Conservation (phyloP, 2,888 invertebrate species). For the Hecatera dysodea region DNA sequence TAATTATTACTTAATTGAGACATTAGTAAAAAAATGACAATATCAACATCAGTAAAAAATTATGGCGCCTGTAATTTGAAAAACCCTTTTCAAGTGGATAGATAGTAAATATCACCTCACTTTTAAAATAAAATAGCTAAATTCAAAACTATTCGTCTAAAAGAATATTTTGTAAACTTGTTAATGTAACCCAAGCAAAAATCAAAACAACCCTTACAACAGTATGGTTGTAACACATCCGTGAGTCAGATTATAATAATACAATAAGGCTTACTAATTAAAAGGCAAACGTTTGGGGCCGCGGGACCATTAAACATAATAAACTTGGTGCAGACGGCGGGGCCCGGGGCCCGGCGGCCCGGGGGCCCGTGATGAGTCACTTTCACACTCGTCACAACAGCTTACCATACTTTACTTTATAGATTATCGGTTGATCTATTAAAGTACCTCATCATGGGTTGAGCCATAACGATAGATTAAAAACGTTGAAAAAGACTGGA, state of each 20-base stretch:
- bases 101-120: not conserved
- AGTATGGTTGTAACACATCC: slow-evolving; percentile 31
- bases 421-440: slow-evolving; percentile 37
- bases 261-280: slow-evolving; percentile 62
- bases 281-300: slow-evolving; percentile 57
- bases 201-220: slow-evolving; percentile 10
- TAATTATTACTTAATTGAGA: too few species aligned
- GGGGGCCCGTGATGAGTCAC: slow-evolving; percentile 59
- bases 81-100: too few species aligned
- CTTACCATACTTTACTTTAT: slow-evolving; percentile 51
- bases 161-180: not conserved
- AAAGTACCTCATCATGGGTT: slow-evolving; percentile 1
- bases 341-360: slow-evolving; percentile 50
- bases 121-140: too few species aligned
- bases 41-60: too few species aligned
- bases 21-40: too few species aligned
- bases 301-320: slow-evolving; percentile 61
- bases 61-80: too few species aligned
- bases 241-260: slow-evolving; percentile 56
- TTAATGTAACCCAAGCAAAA: not conserved
- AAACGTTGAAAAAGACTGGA: too few species aligned
- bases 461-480: not conserved
- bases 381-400: slow-evolving; percentile 50
- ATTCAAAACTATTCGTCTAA: not conserved
- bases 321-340: slow-evolving; percentile 56